A percentile compares a stretch with the other conserved stretches of the same genome.
Conservation (phyloP, 2,797 vertebrate genomes). For the Pteronotus mesoamericanus region DNA sequence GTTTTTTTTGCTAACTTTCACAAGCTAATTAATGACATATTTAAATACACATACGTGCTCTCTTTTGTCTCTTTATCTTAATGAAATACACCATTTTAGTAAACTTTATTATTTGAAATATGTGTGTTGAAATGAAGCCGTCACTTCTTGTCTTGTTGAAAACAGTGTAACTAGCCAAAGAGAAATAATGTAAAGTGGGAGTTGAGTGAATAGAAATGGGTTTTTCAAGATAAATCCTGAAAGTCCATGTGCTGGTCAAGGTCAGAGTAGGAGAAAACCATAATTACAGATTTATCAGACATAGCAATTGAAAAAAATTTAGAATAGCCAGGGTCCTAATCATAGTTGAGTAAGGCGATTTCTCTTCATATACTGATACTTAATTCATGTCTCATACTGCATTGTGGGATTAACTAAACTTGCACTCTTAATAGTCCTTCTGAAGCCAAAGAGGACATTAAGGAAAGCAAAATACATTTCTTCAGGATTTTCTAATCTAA, state of each 20-base stretch:
- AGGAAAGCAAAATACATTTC: not conserved
- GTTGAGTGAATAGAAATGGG: not conserved
- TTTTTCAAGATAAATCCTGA: not conserved
- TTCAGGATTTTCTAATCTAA: not conserved
- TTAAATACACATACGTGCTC: not conserved
- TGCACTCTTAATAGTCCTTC: not conserved
- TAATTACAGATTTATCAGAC: not conserved
- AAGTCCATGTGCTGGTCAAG: not conserved
- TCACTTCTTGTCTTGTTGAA: not conserved
- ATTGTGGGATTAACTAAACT: not conserved
- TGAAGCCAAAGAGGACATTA: conserved; percentile 5
- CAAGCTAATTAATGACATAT: not conserved
- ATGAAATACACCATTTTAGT: not conserved
- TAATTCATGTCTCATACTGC: conserved; percentile 29
- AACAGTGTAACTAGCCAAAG: not conserved
- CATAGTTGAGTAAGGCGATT: not conserved
- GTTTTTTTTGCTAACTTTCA: not conserved
- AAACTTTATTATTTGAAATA: conserved; percentile 8
- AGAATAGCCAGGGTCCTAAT: not conserved
- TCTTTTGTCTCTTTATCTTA: not conserved
- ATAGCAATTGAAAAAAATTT: not conserved
- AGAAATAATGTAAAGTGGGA: not conserved
- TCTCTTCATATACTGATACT: not conserved
- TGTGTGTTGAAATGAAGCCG: not conserved
- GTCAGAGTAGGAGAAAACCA: not conserved